A percentile compares a stretch with the other conserved stretches of the same genome.
phyloP scores from a whole-genome alignment of 1,140 invertebrate species.

The Drosophila grimshawi region DNA sequence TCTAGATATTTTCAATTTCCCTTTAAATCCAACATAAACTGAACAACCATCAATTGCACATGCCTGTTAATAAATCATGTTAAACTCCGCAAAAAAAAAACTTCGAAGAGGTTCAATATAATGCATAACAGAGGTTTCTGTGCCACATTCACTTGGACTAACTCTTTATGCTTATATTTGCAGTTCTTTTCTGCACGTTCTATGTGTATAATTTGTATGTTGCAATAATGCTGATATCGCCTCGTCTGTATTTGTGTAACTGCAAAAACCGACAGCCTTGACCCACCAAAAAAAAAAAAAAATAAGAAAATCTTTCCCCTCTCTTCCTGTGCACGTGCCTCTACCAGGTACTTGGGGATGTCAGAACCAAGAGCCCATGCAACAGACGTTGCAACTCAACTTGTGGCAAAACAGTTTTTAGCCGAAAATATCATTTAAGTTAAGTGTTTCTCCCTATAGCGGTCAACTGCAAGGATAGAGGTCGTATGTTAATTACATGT shows the following conservation, averaged over 20 bases:
- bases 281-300: slow-evolving; percentile 30
- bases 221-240: slow-evolving; percentile 38
- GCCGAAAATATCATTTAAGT: slow-evolving; percentile 63
- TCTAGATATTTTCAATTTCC: slow-evolving; percentile 9
- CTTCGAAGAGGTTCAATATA: neutral
- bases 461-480: slow-evolving; percentile 3
- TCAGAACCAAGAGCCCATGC: slow-evolving; percentile 28
- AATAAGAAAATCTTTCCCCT: neutral
- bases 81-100: neutral
- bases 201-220: slow-evolving; percentile 30
- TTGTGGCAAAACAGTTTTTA: slow-evolving; percentile 12
- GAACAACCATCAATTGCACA: slow-evolving; percentile 18
- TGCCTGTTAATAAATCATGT: slow-evolving; percentile 10
- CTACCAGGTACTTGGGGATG: slow-evolving; percentile 34
- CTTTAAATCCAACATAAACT: neutral
- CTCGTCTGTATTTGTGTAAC: slow-evolving; percentile 3
- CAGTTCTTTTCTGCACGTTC: slow-evolving; percentile 18
- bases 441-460: slow-evolving; percentile 42
- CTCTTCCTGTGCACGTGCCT: neutral
- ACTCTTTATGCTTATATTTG: neutral
- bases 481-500: neutral
- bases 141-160: slow-evolving; percentile 19
- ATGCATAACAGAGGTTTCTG: neutral
- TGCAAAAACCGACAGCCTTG: slow-evolving; percentile 44
- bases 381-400: slow-evolving; percentile 16